Base-by-base conservation (phyloP, 2,888 invertebrate genomes). In the Encarsia formosa region DNA sequence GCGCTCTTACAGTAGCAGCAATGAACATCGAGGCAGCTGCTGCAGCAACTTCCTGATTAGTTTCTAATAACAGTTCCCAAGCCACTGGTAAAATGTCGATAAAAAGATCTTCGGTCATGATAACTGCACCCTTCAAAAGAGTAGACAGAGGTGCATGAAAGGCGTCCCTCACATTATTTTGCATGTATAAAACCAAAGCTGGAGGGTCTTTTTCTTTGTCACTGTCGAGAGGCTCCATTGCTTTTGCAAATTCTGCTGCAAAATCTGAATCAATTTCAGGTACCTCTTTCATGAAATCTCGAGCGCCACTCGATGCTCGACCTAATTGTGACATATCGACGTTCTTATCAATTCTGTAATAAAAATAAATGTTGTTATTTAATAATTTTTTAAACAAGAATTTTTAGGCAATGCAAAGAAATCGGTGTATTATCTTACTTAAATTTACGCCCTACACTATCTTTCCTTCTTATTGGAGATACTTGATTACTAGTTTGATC, bases 41-140 rank as follows among this genome's bases (percentile, higher is more conserved):
- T 0, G 91, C 87, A 31, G 88, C 83, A 8, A 91, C 86, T 71
- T 91, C 91, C 61, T 90, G 82, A 69, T 96, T 96, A n/a, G 86
- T 82, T 69, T 99, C 97, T 35, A 98, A 74, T 5, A 99, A 78
- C 16, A 99, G 78, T 67, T 96, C 92, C 99, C 99, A 99, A 0
- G 95, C 91, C 0, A 94, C 88, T 0, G 92, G 90, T 54, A 97
- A 82, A 31, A 94, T 85, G 63, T 94, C 92, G 3, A 86, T 79
- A 65, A 94, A 92, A 63, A 91, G 79, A 39, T 93, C 94, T 66
- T 94, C 94, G 2, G 84, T 80, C 71, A 98, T 80, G 4, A 94
- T 87, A 0, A 91, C 89, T 0, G 93, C 92, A 0, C 93, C 91
- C 76, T 97, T 97, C 8, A 94, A 81, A 47, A 96, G 76, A 0